These are phyloP conservation scores for Diabrotica balteata DNA, from an alignment of 2,888 invertebrate species.

Conservation along the genomic window DNA sequence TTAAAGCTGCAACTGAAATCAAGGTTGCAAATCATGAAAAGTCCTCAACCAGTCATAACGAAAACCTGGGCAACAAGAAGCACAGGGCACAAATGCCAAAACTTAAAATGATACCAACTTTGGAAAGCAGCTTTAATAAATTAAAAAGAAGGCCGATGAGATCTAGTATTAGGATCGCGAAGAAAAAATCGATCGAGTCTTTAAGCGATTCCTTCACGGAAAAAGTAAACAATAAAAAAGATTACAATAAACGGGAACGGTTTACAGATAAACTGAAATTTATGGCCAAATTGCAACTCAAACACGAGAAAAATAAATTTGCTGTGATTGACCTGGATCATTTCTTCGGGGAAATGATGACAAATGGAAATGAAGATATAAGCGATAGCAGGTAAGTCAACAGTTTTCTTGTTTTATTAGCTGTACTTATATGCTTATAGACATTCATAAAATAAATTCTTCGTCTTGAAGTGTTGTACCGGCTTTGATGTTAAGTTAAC, in stretches of 20 bases:
- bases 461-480: no score
- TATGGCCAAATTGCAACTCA: constrained; percentile 51
- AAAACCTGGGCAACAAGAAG: background rate
- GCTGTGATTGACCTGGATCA: constrained; percentile 21
- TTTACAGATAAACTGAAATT: constrained; percentile 52
- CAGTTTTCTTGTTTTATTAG: no score
- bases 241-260: constrained; percentile 33
- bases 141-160: constrained; percentile 47
- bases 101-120: background rate
- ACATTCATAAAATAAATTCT: no score
- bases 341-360: constrained; percentile 16
- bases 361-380: background rate
- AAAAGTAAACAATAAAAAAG: constrained; percentile 41
- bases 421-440: no score
- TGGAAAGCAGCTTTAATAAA: constrained; percentile 32
- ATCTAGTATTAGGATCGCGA: constrained; percentile 54
- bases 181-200: constrained; percentile 51
- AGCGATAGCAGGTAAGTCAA: constrained; percentile 14
- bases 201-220: constrained; percentile 47
- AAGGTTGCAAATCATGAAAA: no score
- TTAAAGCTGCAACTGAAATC: no score
- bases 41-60: no score
- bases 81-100: constrained; percentile 1
- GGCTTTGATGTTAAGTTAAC: no score
- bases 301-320: constrained; percentile 40